A percentile compares a stretch with the other conserved stretches of the same genome.
phyloP scores from a whole-genome alignment of 2,797 vertebrate species.

The Micropoecilia bifurca region DNA sequence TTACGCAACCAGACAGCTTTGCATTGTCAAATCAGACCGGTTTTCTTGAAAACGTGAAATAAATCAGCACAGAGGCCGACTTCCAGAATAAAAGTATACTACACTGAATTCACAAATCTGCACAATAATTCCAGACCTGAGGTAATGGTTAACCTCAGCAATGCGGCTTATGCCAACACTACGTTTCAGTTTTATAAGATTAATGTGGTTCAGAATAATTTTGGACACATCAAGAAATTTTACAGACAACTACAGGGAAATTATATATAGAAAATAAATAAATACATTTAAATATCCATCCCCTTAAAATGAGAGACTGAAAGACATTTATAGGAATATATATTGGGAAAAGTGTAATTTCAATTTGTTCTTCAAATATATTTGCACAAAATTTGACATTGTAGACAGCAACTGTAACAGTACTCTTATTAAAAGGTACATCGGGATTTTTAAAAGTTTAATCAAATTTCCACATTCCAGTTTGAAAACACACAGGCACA shows the following conservation, averaged over 20 bases:
- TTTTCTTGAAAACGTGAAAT: not conserved
- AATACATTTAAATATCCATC: not conserved
- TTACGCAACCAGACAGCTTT: slow-evolving; percentile 1
- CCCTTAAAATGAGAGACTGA: not conserved
- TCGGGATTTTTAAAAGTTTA: not conserved
- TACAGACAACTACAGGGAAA: not conserved
- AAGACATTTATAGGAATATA: not conserved
- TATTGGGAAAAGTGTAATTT: not conserved
- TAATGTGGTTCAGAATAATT: not conserved
- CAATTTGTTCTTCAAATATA: not conserved
- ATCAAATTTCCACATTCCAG: not conserved
- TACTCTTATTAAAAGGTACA: not conserved
- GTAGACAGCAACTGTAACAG: not conserved
- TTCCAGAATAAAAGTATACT: not conserved
- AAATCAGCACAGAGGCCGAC: no score
- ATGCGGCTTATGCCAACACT: not conserved
- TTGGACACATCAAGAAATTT: not conserved
- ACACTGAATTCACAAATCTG: not conserved
- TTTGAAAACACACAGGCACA: not conserved
- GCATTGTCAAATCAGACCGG: not conserved
- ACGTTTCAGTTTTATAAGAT: not conserved
- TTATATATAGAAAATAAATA: not conserved
- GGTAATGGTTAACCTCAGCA: not conserved
- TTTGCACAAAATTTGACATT: not conserved
- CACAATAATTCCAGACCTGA: not conserved